phyloP scores from a whole-genome alignment of 2,797 vertebrate species.

The Galago senegalensis region DNA sequence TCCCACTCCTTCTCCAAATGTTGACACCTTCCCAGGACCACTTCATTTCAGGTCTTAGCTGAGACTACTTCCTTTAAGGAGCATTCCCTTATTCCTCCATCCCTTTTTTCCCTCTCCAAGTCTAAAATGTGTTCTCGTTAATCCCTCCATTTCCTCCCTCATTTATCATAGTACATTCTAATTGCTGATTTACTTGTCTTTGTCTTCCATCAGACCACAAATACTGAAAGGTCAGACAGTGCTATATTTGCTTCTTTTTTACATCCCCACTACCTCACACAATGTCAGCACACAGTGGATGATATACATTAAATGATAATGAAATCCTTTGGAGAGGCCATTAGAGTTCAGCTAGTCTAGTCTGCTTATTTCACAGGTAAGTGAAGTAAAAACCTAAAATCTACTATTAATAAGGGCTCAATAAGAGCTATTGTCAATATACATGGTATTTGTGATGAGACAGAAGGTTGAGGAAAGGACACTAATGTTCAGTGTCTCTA shows the following conservation, averaged over 20 bases:
- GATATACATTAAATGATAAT: not conserved
- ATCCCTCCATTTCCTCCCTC: not conserved
- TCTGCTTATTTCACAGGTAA: not conserved
- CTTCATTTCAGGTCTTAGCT: not conserved
- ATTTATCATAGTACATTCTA: slow-evolving; percentile 40
- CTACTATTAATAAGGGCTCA: slow-evolving; percentile 8
- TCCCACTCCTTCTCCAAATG: not conserved
- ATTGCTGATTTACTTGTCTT: slow-evolving; percentile 20
- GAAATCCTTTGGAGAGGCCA: not conserved
- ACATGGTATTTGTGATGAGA: not conserved
- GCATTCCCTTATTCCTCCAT: not conserved
- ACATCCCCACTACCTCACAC: not conserved
- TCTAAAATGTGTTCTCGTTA: slow-evolving; percentile 27
- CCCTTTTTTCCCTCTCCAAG: not conserved
- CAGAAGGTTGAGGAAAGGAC: not conserved
- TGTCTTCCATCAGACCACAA: slow-evolving; percentile 7
- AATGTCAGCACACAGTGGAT: not conserved
- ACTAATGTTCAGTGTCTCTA: not conserved
- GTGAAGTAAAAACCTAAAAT: not conserved
- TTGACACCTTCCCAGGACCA: not conserved
- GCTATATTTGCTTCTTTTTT: not conserved
- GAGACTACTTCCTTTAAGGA: not conserved
- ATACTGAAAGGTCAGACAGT: not conserved
- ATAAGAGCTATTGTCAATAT: not conserved
- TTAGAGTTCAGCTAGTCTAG: not conserved